Evolutionary conservation across 2,797 vertebrate genomes (phyloP), one percentile per base, ranked within the genome.

Genomic region (Notolepis coatsorum): DNA sequence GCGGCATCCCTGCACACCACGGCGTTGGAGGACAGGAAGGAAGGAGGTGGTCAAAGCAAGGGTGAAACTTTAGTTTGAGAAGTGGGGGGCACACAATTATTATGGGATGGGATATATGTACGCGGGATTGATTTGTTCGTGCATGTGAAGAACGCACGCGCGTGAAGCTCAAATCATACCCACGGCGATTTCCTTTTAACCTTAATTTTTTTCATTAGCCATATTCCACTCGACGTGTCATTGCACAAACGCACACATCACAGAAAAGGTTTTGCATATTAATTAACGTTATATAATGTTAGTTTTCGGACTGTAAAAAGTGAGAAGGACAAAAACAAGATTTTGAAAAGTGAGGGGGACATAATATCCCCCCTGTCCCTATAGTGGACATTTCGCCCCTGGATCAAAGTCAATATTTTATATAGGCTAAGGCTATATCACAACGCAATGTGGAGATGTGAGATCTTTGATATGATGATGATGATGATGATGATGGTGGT

Each of bases 1-100:
- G 91, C 88, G 65, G 90, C 79, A 25, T 81, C 58, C 64, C 92
- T 93, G 59, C 30, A 42, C 21, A 84, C 4, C 64, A 49, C 12
- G 13, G 9, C 10, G 21, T 8, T 15, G 47, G 25, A 17, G 0
- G 12, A 1, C 2, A 12, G 15, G 17, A 17, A 13, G 7, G 7
- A 12, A 35, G 7, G 13, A 8, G 5, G 2, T 2, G 7, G 13
- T 35, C 2, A 8, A 8, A 2, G 5, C 7, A 8, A 35, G 31
- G 13, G 7, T 8, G 7, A 8, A 12, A 35, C 13, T 2, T 6
- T 8, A 8, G n/a, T n/a, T n/a, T n/a, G n/a, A n/a, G n/a, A n/a
- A n/a, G n/a, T n/a, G n/a, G n/a, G n/a, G n/a, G n/a, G n/a, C n/a
- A n/a, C n/a, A n/a, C n/a, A n/a, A n/a, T n/a, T n/a, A n/a, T n/a